Percentiles rank a stretch among this genome's conserved stretches.
phyloP scores from a whole-genome alignment of 2,888 invertebrate species.

The Catocala nupta region DNA sequence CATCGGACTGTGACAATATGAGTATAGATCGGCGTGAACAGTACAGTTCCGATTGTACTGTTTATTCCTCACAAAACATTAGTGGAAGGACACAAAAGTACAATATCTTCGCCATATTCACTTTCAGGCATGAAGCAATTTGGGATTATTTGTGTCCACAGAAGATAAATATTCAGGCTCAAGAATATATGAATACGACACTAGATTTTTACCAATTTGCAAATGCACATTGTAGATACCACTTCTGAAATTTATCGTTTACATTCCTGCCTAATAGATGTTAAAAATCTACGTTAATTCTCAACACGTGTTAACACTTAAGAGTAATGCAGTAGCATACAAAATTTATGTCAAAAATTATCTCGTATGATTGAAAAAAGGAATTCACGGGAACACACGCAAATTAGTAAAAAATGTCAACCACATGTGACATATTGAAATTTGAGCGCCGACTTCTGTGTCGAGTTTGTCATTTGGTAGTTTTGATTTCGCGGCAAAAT shows the following conservation, averaged over 20 bases:
- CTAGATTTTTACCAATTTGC: background rate
- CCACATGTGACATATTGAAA: conserved; percentile 75
- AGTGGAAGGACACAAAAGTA: conserved; percentile 45
- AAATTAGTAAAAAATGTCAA: conserved; percentile 58
- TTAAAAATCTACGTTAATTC: conserved; percentile 19
- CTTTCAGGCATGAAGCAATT: conserved; percentile 47
- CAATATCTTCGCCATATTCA: conserved; percentile 51
- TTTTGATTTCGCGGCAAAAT: conserved; percentile 65
- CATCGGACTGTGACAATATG: conserved; percentile 62
- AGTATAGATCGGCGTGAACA: conserved; percentile 66
- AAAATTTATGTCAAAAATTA: conserved; percentile 57
- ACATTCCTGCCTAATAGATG: conserved; percentile 22
- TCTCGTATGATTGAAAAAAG: conserved; percentile 46
- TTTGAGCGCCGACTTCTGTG: conserved; percentile 69
- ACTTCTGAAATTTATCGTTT: conserved; percentile 4
- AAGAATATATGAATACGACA: background rate
- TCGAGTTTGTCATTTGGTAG: conserved; percentile 63
- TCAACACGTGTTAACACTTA: conserved; percentile 42
- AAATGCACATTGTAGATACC: background rate
- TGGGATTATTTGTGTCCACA: conserved; percentile 39
- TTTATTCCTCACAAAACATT: conserved; percentile 53
- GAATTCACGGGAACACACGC: conserved; percentile 65
- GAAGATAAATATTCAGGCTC: conserved; percentile 14
- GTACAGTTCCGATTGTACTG: conserved; percentile 51
- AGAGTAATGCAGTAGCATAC: conserved; percentile 63